Percentiles rank a stretch among this genome's conserved stretches.
Conservation (phyloP, 2,113 vertebrate genomes). For the Hyla sarda region DNA sequence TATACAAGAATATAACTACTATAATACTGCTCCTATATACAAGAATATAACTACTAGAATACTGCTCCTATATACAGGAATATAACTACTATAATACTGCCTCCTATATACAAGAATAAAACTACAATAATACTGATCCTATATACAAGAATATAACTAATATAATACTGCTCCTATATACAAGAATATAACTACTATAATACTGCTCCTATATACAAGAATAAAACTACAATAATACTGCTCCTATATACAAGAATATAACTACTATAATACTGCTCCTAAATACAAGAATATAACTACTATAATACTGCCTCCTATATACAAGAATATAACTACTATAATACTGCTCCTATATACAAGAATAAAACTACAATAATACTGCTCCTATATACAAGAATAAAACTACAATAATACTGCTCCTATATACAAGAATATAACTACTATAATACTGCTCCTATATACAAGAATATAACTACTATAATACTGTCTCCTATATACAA, state of each 20-base stretch:
- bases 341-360: no score
- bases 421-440: no score
- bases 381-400: no score
- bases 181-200: slow-evolving; percentile 6
- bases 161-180: background rate
- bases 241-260: background rate
- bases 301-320: background rate
- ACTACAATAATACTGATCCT: background rate
- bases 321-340: no score
- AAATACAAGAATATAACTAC: background rate
- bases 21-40: background rate
- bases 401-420: no score
- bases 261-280: no score
- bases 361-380: no score
- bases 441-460: no score
- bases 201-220: background rate
- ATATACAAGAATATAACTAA: background rate
- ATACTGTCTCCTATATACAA: background rate
- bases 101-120: background rate
- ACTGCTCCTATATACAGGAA: background rate
- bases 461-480: no score
- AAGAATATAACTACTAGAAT: background rate
- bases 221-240: background rate
- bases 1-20: background rate
- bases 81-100: no score